Conservation (phyloP, 1,140 invertebrate species). For the Drosophila takahashii region DNA sequence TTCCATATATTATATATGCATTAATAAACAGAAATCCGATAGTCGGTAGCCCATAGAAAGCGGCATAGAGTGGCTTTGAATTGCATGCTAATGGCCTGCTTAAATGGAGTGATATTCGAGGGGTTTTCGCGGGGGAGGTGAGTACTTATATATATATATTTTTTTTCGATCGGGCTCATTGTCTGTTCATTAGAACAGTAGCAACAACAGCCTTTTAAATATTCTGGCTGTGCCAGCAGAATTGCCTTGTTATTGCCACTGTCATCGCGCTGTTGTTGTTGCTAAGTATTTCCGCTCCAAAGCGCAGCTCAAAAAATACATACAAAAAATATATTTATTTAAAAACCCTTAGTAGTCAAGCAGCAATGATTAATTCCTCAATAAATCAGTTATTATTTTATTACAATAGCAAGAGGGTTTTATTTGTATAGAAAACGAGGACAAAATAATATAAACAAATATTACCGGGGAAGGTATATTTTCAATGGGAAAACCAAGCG, state of each 20-base stretch:
- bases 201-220: slow-evolving; percentile 56
- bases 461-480: too few species aligned
- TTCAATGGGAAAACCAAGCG: too few species aligned
- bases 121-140: neutral
- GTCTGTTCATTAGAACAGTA: slow-evolving; percentile 60
- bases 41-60: slow-evolving; percentile 35
- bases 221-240: slow-evolving; percentile 52
- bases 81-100: slow-evolving; percentile 73
- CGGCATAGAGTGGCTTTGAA: slow-evolving; percentile 31
- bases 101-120: slow-evolving; percentile 29
- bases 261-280: slow-evolving; percentile 35
- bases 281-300: slow-evolving; percentile 59
- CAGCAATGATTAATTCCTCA: too few species aligned
- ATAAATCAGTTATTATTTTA: too few species aligned
- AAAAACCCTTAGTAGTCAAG: too few species aligned
- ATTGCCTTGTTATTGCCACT: slow-evolving; percentile 35
- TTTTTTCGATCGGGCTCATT: slow-evolving; percentile 15
- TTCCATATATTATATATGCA: slow-evolving; percentile 15
- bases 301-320: slow-evolving; percentile 5
- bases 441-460: too few species aligned
- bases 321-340: neutral
- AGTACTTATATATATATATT: neutral
- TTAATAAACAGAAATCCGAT: slow-evolving; percentile 27
- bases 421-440: too few species aligned
- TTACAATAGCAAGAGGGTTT: too few species aligned